Base-by-base conservation (phyloP, 2,113 vertebrate genomes). In the Falcunculus frontatus region DNA sequence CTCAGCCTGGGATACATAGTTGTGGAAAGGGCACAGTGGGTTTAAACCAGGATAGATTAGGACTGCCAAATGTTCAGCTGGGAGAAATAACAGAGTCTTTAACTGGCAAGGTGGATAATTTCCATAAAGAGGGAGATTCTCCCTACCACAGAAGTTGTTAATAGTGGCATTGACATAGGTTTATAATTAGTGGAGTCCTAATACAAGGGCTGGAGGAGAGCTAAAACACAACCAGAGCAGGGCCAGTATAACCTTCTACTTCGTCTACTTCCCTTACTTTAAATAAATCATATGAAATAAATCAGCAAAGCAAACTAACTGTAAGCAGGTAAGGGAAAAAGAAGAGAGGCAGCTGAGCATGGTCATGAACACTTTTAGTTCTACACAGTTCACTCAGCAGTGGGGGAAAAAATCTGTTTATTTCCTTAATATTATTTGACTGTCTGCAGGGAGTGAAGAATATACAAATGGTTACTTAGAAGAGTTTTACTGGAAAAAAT, bases 341-440 rank as follows among this genome's bases (percentile, higher is more conserved):
- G 18, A 60, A 78, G 42, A 44, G 16, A 80, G 18, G 53, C 10
- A 75, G 46, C 42, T 94, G 70, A 83, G 37, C 30, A n/a, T 33
- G 44, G 13, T 32, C 16, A 49, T 19, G 32, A 72, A 53, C 46
- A 29, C 18, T 56, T 76, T 10, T 13, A 90, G 47, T 35, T 23
- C 33, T 22, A 46, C 10, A 30, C 22, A 60, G 44, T 32, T 90
- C 49, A 72, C 16, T 75, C 55, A 84, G 47, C 4, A 33, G 42
- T 4, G 11, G 10, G 21, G 1, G 9, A 0, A 17, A 21, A 29
- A 25, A 47, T 23, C 5, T n/a, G 4, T 69, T 80, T 80, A 35
- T 85, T 77, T 94, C 41, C 47, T 67, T 26, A 85, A 53, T 57
- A 50, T 41, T 74, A 75, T 42, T 67, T 86, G 26, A 64, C 21